A percentile compares a stretch with the other conserved stretches of the same genome.
Evolutionary conservation across 2,113 vertebrate species (phyloP).

Genomic region (Colaptes auratus): DNA sequence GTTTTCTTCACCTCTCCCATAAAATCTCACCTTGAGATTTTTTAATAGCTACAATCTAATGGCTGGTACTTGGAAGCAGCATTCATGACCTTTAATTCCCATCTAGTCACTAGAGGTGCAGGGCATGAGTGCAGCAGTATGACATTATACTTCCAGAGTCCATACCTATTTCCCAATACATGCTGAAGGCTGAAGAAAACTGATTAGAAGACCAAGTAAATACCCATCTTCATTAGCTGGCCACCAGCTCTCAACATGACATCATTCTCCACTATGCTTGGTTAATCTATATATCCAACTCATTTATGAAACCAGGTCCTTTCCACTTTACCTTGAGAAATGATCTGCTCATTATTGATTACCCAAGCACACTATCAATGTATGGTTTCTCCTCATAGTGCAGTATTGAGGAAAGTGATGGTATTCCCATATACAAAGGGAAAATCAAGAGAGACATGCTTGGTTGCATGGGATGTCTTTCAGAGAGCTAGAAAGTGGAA

Average conservation of each 20-base stretch:
- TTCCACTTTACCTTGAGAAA: background rate
- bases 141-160: background rate
- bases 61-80: background rate
- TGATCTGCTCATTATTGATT: background rate
- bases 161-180: background rate
- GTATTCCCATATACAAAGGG: background rate
- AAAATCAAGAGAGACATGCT: background rate
- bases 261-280: background rate
- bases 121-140: background rate
- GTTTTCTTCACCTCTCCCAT: background rate
- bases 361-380: fast-evolving
- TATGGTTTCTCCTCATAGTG: background rate
- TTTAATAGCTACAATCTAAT: background rate
- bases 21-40: background rate
- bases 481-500: background rate
- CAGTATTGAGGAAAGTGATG: background rate
- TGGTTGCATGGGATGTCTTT: background rate
- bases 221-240: background rate
- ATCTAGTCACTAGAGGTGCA: background rate
- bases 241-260: fast-evolving
- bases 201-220: background rate
- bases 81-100: background rate
- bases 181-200: background rate
- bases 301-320: background rate
- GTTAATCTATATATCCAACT: background rate